Evolutionary conservation across 1,140 invertebrate genomes (phyloP), one percentile per base, ranked within the genome.

Genomic region (Atta colombica): DNA sequence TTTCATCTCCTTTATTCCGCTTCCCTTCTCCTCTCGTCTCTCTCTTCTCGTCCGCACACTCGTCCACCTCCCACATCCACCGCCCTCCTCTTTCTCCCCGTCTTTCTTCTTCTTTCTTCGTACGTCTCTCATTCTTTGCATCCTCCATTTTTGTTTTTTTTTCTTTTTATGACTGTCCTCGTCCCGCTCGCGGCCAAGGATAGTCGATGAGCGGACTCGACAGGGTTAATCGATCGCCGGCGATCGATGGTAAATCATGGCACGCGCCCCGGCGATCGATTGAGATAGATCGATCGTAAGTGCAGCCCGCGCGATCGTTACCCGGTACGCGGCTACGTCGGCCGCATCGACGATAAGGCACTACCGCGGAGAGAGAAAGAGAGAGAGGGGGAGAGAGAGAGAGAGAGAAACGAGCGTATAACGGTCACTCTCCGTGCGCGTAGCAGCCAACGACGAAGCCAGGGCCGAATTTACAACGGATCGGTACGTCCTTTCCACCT

Each of bases 231-330:
- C 89, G 86, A 90, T 88, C 53, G 61, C 39, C 77, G 16, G 63
- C 86, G 68, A 90, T 90, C 88, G 85, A 77, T 86, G 77, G 77
- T 86, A 87, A 87, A 89, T 89, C 88, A 88, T 21, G 87, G 84
- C 77, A 77, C 88, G 88, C 77, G 86, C 72, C 75, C 35, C 14
- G 18, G 31, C 82, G 81, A 88, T 86, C 82, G 87, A 85, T 87
- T 65, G 55, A 71, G 65, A 75, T 60, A 51, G 72, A 89, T 78
- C 78, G 82, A 86, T 86, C 35, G 39, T 61, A 58, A 31, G 45
- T 45, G 35, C 74, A 49, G 55, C 8, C 31, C 66, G 71, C 82
- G 60, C 82, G 74, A 85, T 85, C 82, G 82, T 77, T 85, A 78
- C 82, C 21, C 51, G 39, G 10, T 85, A 35, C 31, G 75, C 75